phyloP scores from a whole-genome alignment of 1,140 invertebrate genomes.

The Dreissena rostriformis region DNA sequence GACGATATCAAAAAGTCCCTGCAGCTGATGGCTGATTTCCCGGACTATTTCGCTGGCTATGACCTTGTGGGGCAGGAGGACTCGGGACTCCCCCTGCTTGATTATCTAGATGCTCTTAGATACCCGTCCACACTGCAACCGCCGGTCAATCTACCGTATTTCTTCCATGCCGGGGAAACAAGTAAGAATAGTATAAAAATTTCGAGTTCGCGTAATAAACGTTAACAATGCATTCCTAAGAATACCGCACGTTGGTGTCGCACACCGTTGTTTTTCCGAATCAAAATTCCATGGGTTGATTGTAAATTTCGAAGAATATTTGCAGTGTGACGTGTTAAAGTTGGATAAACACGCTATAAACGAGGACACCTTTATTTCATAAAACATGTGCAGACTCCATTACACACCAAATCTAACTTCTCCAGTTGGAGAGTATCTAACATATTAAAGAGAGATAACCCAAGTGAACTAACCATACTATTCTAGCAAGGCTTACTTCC shows the following conservation, averaged over 20 bases:
- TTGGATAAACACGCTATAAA: no score
- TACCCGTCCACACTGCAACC: conserved; percentile 75
- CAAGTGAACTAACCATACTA: neutral
- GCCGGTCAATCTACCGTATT: conserved; percentile 84
- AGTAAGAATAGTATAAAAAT: conserved; percentile 78
- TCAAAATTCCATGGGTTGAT: no score
- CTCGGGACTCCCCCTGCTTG: conserved; percentile 84
- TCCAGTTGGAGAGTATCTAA: conserved; percentile 2
- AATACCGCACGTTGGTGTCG: no score
- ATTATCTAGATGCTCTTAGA: conserved; percentile 85
- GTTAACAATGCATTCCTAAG: no score
- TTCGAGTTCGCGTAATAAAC: no score
- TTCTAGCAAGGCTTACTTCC: neutral
- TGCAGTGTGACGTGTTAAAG: no score
- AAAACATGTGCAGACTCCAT: no score
- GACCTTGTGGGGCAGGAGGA: conserved; percentile 91
- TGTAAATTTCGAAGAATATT: no score
- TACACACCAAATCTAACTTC: no score
- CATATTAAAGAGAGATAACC: neutral
- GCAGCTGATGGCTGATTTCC: conserved; percentile 77
- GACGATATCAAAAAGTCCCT: conserved; percentile 65
- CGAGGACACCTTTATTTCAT: no score
- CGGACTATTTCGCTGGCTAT: conserved; percentile 87
- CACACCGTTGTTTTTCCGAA: no score
- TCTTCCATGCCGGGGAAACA: conserved; percentile 93